Base-by-base conservation (phyloP, 2,888 invertebrate species). In the Patella pellucida region DNA sequence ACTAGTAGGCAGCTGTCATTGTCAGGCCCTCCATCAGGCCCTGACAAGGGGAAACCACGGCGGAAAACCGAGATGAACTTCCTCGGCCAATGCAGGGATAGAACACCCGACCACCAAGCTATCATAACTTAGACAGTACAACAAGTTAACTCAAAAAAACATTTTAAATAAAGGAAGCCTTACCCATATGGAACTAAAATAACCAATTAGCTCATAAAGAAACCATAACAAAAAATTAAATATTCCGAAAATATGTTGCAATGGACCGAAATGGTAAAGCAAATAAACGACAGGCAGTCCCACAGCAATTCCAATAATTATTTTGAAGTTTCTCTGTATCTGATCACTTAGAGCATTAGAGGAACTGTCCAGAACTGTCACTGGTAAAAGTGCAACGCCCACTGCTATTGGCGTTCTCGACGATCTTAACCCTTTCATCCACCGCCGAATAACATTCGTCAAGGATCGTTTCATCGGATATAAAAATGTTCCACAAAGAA, bases 401-500 rank as follows among this genome's bases (percentile, higher is more conserved):
- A 92, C 84, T 15, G 90, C 85, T 67, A 93, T 88, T 2, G 93
- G 93, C 2, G 92, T 92, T 12, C 91, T 88, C 2, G 90, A 88
- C 0, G 76, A 74, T 27, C 84, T 79, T 23, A 90, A 73, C 9
- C 87, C 85, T 81, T 82, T 83, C 73, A 91, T 95, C 97, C 97
- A 97, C 82, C 94, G 93, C 84, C 95, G 94, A 31, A 96, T 93
- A 78, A 93, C 92, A 78, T 94, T 94, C 0, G 96, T 94, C 69
- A 98, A 91, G 75, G 94, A 94, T 79, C 95, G 93, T 91, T 99
- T 99, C 88, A 97, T 95, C 0, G 99, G 99, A 91, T 97, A 97
- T n/a, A 99, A 93, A 62, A 98, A 95, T 0, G 98, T 97, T n/a
- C 99, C 99, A 86, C 97, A 96, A 52, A 99, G 92, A 76, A 97